Percentiles rank a stretch among this genome's conserved stretches.
Evolutionary conservation across 2,888 invertebrate genomes (phyloP).

Genomic region (Andrena bicolor): DNA sequence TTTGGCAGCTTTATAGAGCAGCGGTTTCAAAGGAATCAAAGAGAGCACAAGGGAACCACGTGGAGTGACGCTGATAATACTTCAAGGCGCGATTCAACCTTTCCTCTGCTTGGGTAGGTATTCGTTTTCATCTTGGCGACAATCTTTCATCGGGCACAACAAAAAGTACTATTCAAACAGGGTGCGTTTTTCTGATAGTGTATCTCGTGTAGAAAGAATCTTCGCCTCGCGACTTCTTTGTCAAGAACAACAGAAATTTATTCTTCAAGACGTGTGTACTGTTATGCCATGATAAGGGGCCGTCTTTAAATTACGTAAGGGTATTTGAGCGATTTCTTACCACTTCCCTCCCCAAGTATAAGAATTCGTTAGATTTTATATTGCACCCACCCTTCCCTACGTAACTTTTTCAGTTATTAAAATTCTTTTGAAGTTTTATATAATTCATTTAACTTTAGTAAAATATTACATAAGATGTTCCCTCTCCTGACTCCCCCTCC

Average conservation of each 20-base stretch:
- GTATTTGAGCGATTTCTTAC: no score
- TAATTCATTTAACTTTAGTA: no score
- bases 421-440: no score
- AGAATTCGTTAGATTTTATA: no score
- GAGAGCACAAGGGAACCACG: slow-evolving; percentile 20
- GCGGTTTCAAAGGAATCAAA: slow-evolving; percentile 51
- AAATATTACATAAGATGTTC: no score
- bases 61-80: slow-evolving; percentile 46
- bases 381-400: no score
- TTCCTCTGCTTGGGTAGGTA: slow-evolving; percentile 48
- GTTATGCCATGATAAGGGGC: neutral
- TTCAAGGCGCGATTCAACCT: slow-evolving; percentile 38
- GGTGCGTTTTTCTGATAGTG: neutral
- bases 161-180: slow-evolving; percentile 6
- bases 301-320: no score
- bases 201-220: neutral
- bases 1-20: slow-evolving; percentile 31
- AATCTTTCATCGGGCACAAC: slow-evolving; percentile 23
- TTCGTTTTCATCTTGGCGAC: slow-evolving; percentile 49
- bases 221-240: neutral
- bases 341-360: no score
- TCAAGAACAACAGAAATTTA: neutral
- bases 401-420: no score
- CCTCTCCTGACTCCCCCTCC: no score
- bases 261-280: neutral